phyloP scores from a whole-genome alignment of 2,888 invertebrate genomes.

The Fragum fragum region DNA sequence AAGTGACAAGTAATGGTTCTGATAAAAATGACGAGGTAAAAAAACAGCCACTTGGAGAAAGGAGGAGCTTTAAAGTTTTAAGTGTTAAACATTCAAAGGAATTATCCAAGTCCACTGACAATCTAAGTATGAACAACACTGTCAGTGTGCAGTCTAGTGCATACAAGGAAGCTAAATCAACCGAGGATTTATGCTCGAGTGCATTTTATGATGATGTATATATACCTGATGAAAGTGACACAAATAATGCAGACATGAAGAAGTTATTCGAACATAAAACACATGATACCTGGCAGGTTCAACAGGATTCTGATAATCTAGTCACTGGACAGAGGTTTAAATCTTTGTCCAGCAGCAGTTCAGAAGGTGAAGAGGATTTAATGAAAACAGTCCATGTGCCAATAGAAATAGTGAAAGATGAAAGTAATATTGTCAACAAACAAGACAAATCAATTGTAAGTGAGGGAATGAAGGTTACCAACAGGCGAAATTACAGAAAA shows the following conservation, averaged over 20 bases:
- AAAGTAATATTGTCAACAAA: neutral
- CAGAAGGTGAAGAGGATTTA: conserved; percentile 39
- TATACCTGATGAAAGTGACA: conserved; percentile 23
- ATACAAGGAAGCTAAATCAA: conserved; percentile 25
- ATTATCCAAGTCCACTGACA: conserved; percentile 49
- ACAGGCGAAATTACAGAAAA: conserved; percentile 17
- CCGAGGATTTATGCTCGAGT: conserved; percentile 26
- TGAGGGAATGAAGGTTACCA: conserved; percentile 3
- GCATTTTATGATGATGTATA: conserved; percentile 24
- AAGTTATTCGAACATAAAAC: conserved; percentile 31
- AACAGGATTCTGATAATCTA: neutral
- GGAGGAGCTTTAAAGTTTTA: conserved; percentile 31
- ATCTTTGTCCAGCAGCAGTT: conserved; percentile 46
- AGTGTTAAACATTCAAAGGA: conserved; percentile 41
- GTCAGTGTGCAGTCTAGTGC: conserved; percentile 6
- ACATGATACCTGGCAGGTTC: neutral
- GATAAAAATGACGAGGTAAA: conserved; percentile 4
- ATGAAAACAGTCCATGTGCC: conserved; percentile 24
- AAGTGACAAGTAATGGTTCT: conserved; percentile 39
- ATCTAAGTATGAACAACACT: conserved; percentile 18
- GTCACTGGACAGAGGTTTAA: conserved; percentile 37
- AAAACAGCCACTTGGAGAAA: neutral
- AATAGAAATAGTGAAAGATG: neutral
- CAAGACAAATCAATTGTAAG: neutral
- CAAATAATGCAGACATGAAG: conserved; percentile 46